Evolutionary conservation across 2,888 invertebrate species (phyloP), one percentile per base, ranked within the genome.

Genomic region (Bimastos eiseni): DNA sequence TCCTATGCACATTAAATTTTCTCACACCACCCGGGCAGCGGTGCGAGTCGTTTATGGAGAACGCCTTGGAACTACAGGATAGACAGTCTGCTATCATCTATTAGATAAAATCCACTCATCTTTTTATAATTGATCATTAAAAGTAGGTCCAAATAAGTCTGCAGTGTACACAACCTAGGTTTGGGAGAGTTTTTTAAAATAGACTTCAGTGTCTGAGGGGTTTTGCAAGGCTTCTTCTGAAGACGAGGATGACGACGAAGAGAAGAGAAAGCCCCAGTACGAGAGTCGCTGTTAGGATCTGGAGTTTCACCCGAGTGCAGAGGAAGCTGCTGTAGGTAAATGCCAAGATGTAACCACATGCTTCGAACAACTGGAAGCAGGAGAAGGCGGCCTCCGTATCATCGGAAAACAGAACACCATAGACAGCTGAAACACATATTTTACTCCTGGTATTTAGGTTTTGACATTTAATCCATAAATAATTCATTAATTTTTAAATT

Each of bases 331-430:
- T 97, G 91, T 97, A 96, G 0, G 97, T 96, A 93, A 98, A 98
- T 0, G 97, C 97, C 91, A 98, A 96, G 19, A 98, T 97, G 91
- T 98, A 98, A 90, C 98, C 98, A 0, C 97, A 96, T 0, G 98
- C 97, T 95, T 98, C 98, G 98, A 98, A 98, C 88, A 98, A 95
- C 17, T 98, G 96, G 95, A 98, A 98, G 95, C 98, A 98, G 92
- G 98, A 97, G 95, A 97, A 98, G 0, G 98, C 97, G 0, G 98
- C 97, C 94, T 98, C 98, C 93, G 98, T 97, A 93, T 97, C 96
- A 0, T 97, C 96, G 0, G 97, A 97, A 94, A 98, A 98, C 91
- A 98, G 95, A 90, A 97, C 97, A 19, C 98, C 98, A 93, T 97
- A 97, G 38, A 98, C 21, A n/a, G 90, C 90, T 90, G 90, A 34